Conservation (phyloP, 2,797 vertebrate genomes). For the Sebastes iracundus region DNA sequence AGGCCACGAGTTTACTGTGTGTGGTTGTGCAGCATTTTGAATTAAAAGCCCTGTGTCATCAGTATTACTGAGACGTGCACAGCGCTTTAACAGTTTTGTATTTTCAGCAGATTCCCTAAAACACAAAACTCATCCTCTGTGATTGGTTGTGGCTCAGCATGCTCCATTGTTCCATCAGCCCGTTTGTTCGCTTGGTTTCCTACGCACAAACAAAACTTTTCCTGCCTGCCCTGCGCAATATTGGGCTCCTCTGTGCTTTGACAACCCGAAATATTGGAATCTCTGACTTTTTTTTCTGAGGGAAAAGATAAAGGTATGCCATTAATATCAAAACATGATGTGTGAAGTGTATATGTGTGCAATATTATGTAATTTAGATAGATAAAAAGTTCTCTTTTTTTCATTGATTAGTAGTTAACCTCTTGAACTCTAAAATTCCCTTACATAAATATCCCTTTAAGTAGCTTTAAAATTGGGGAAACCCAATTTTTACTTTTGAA, state of each 20-base stretch:
- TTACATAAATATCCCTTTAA: background rate
- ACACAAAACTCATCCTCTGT: constrained; percentile 78
- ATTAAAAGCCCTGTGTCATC: constrained; percentile 84
- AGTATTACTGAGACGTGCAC: constrained; percentile 75
- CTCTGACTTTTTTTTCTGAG: constrained; percentile 64
- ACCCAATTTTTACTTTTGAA: background rate
- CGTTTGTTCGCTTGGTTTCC: constrained; percentile 78
- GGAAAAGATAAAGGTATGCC: constrained; percentile 75
- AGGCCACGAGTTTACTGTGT: constrained; percentile 44
- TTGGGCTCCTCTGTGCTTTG: constrained; percentile 73
- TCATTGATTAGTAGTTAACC: background rate
- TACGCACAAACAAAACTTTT: constrained; percentile 81
- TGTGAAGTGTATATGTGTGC: background rate
- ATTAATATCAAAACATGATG: background rate
- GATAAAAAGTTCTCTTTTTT: background rate
- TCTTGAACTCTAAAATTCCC: background rate
- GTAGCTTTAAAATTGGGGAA: background rate
- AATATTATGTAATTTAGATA: background rate
- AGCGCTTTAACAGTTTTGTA: constrained; percentile 82
- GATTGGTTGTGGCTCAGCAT: constrained; percentile 78
- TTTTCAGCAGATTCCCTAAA: constrained; percentile 89
- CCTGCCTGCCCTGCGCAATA: constrained; percentile 72
- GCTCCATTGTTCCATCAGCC: constrained; percentile 75
- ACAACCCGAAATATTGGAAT: constrained; percentile 70
- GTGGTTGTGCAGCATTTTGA: constrained; percentile 68